phyloP scores from a whole-genome alignment of 2,113 vertebrate genomes.

The Nettapus auritus region DNA sequence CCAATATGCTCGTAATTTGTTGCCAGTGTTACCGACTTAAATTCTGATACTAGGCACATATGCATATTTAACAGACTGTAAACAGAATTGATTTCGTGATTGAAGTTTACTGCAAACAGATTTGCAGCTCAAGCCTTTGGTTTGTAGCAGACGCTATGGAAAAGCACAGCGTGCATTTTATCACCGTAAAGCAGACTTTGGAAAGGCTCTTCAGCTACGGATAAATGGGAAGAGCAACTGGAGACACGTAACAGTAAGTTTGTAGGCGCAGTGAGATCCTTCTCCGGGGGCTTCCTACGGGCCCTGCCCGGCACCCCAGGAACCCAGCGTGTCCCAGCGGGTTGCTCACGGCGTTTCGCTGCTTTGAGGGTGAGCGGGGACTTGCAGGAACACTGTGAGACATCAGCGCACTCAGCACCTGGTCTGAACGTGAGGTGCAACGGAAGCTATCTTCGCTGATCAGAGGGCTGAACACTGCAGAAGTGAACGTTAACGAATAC shows the following conservation, averaged over 20 bases:
- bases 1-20: not conserved
- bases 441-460: rapidly evolving
- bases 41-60: not conserved
- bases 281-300: not conserved
- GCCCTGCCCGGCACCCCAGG: not conserved
- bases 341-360: not conserved
- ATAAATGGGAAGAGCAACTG: not conserved
- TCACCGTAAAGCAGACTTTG: not conserved
- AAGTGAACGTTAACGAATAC: not conserved
- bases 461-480: not conserved
- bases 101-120: not conserved
- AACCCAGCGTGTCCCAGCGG: rapidly evolving
- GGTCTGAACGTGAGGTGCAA: not conserved
- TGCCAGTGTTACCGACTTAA: not conserved
- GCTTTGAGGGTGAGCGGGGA: not conserved
- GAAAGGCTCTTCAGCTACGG: not conserved
- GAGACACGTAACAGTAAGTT: not conserved
- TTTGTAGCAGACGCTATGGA: not conserved
- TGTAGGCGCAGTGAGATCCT: not conserved
- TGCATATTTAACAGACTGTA: not conserved
- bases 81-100: not conserved
- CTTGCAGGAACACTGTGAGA: rapidly evolving
- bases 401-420: not conserved
- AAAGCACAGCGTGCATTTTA: not conserved
- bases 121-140: not conserved